phyloP scores from a whole-genome alignment of 1,140 invertebrate genomes.

The Galleria mellonella region DNA sequence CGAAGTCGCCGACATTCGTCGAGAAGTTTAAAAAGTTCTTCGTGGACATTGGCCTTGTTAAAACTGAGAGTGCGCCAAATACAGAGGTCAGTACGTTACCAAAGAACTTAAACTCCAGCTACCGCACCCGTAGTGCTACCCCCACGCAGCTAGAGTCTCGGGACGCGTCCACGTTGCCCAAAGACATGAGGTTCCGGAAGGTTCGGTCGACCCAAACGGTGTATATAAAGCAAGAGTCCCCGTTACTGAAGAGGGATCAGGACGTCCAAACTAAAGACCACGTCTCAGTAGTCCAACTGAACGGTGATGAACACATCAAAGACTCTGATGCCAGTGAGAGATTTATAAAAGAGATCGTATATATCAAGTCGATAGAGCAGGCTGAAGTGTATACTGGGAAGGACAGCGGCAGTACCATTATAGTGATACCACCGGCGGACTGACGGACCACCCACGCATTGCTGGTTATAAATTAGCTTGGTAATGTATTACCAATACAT shows the following conservation, averaged over 20 bases:
- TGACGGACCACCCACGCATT: constrained; percentile 18
- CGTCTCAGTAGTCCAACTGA: constrained; percentile 54
- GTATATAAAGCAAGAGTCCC: constrained; percentile 54
- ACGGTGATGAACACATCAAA: constrained; percentile 51
- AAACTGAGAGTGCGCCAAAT: constrained; percentile 28
- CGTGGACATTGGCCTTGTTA: constrained; percentile 55
- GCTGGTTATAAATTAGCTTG: too few relatives aligned
- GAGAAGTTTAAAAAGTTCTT: constrained; percentile 68
- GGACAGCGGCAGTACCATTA: constrained; percentile 61
- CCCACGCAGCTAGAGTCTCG: constrained; percentile 31
- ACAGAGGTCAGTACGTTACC: constrained; percentile 41
- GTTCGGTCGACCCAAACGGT: constrained; percentile 59
- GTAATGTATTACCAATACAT: too few relatives aligned
- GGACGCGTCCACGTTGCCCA: constrained; percentile 55
- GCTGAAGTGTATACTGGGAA: constrained; percentile 46
- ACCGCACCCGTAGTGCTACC: constrained; percentile 42
- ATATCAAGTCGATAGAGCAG: constrained; percentile 47
- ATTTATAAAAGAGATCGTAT: constrained; percentile 46
- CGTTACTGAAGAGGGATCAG: constrained; percentile 22
- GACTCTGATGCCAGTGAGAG: constrained; percentile 32
- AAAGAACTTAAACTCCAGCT: constrained; percentile 49
- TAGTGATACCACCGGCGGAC: constrained; percentile 62
- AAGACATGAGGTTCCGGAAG: constrained; percentile 65
- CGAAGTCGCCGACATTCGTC: constrained; percentile 60
- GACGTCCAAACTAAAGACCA: constrained; percentile 38